Conservation (phyloP, 2,888 invertebrate genomes). For the Electrophaes corylata region DNA sequence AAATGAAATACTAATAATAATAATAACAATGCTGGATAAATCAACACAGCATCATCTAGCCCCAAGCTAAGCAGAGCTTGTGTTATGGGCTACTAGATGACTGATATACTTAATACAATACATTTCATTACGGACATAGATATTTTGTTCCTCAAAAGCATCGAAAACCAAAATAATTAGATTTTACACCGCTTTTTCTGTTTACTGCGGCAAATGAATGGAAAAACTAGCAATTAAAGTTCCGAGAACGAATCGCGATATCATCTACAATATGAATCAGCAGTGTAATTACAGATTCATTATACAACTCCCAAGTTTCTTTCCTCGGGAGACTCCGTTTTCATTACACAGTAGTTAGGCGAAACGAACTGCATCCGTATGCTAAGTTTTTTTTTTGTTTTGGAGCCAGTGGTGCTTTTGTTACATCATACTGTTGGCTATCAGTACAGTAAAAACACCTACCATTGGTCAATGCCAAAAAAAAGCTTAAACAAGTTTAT, state of each 20-base stretch:
- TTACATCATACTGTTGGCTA: background rate
- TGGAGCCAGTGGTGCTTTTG: background rate
- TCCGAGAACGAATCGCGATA: conserved; percentile 24
- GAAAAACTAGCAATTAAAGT: conserved; percentile 27
- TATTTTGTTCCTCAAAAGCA: background rate
- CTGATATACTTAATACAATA: too few relatives aligned
- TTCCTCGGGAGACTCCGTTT: conserved; percentile 50
- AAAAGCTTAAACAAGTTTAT: too few relatives aligned
- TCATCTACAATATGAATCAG: conserved; percentile 31
- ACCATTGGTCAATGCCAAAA: too few relatives aligned
- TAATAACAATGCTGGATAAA: too few relatives aligned
- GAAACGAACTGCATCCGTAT: conserved; percentile 50
- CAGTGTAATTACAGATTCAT: conserved; percentile 51
- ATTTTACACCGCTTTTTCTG: background rate
- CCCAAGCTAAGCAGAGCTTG: too few relatives aligned
- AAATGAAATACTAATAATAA: too few relatives aligned
- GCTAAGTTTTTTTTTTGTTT: conserved; percentile 41
- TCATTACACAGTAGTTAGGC: conserved; percentile 53
- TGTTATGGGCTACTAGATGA: too few relatives aligned
- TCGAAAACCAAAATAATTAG: background rate
- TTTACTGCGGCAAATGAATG: conserved; percentile 10
- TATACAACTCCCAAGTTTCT: conserved; percentile 45
- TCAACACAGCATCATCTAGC: too few relatives aligned
- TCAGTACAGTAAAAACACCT: too few relatives aligned
- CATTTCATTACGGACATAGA: too few relatives aligned